Percentiles rank a stretch among this genome's conserved stretches.
Evolutionary conservation across 2,888 invertebrate genomes (phyloP).

Genomic region (Tetanocera ferruginea): DNA sequence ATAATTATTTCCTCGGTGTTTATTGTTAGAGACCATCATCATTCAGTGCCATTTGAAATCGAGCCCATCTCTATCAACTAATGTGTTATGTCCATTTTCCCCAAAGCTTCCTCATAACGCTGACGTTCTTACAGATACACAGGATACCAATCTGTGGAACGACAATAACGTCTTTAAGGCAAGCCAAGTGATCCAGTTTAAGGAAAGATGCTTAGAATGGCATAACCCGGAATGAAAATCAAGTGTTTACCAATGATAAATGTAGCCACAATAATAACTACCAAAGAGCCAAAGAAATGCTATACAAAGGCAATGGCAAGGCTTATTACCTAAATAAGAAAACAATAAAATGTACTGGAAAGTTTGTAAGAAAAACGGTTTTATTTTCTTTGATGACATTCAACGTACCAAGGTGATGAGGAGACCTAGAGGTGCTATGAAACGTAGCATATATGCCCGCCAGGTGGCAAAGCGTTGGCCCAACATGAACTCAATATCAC

Average conservation of each 20-base stretch:
- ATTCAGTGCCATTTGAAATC: too few relatives aligned
- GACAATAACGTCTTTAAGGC: constrained; percentile 62
- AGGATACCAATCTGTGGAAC: constrained; percentile 69
- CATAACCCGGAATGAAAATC: constrained; percentile 59
- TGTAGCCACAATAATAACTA: constrained; percentile 44
- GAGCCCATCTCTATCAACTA: constrained; percentile 55
- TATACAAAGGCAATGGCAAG: background rate
- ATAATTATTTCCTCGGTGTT: too few relatives aligned
- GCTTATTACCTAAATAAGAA: background rate
- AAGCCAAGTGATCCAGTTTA: constrained; percentile 60
- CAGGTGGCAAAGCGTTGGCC: constrained; percentile 73
- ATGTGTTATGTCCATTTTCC: constrained; percentile 62
- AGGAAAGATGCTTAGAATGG: constrained; percentile 58
- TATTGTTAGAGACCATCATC: too few relatives aligned
- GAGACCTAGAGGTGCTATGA: constrained; percentile 62
- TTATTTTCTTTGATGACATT: constrained; percentile 32
- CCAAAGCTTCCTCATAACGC: constrained; percentile 67
- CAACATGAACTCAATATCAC: constrained; percentile 82
- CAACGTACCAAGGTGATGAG: constrained; percentile 66
- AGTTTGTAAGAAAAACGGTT: background rate
- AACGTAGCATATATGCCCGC: constrained; percentile 63
- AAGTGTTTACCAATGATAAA: constrained; percentile 41
- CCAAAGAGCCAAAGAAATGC: constrained; percentile 43
- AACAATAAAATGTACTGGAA: too few relatives aligned
- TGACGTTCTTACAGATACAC: constrained; percentile 64